phyloP scores from a whole-genome alignment of 1,140 invertebrate species.

The Rhyzopertha dominica region DNA sequence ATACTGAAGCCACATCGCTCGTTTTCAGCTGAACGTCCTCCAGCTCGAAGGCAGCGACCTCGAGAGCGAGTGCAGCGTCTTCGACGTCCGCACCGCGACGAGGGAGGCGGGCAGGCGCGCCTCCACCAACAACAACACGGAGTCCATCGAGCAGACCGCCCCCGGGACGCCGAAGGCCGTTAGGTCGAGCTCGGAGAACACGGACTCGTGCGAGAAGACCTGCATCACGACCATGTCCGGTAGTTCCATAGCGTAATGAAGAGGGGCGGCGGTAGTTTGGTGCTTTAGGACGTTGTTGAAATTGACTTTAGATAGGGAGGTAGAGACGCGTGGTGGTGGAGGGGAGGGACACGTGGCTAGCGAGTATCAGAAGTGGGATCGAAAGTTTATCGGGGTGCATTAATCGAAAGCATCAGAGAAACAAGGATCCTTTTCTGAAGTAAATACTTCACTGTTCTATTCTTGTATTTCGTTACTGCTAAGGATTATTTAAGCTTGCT shows the following conservation, averaged over 20 bases:
- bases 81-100: conserved; percentile 50
- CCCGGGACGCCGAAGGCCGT: conserved; percentile 41
- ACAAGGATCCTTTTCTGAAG: too few relatives aligned
- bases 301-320: too few relatives aligned
- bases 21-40: conserved; percentile 41
- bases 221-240: conserved; percentile 60
- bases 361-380: too few relatives aligned
- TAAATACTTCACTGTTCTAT: too few relatives aligned
- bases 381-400: too few relatives aligned
- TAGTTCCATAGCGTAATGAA: conserved; percentile 60
- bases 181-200: conserved; percentile 43
- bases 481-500: too few relatives aligned
- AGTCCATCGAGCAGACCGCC: conserved; percentile 33
- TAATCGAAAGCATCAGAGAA: too few relatives aligned
- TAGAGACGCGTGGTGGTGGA: too few relatives aligned
- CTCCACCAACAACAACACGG: conserved; percentile 47
- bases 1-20: neutral
- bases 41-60: conserved; percentile 52
- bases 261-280: neutral
- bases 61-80: conserved; percentile 57
- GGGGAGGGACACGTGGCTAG: too few relatives aligned
- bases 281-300: too few relatives aligned
- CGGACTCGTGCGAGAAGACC: conserved; percentile 44
- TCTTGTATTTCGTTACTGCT: too few relatives aligned
- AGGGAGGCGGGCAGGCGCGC: conserved; percentile 44